Base-by-base conservation (phyloP, 1,140 invertebrate species). In the Cydia fagiglandana region DNA sequence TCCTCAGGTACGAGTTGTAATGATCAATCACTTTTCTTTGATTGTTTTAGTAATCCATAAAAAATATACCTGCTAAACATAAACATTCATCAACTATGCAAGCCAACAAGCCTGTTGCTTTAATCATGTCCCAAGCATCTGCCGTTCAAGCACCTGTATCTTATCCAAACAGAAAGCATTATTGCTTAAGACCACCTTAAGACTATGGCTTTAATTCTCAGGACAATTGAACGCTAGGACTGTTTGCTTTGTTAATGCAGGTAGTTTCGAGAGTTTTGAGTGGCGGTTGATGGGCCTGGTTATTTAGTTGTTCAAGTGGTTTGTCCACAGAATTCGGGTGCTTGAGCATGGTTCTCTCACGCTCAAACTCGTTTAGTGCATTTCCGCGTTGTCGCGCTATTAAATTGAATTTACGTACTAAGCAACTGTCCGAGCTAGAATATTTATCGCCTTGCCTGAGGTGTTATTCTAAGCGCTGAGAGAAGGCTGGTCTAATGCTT, bases 111-210 rank as follows among this genome's bases (percentile, higher is more conserved):
- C 56, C 7, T 24, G 20, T 24, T 61, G 56, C 56, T 61, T 30
- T 61, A 61, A 61, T 61, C 17, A 24, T 61, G 56, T 61, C 17
- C 24, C 17, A 17, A 61, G 10, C 56, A 61, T 24, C 56, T 24
- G 56, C 20, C 0, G 17, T 88, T 88, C 87, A 89, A 85, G 82
- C 90, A 91, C 90, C 90, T 91, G 90, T 84, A 86, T 75, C 76
- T 75, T 77, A 76, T 86, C 80, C 86, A 85, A 89, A 89, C 84
- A 82, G 81, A 82, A 84, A 83, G 64, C 45, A 73, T 61, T 64
- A 30, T 73, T 73, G 73, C 64, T 70, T 70, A 70, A 70, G 66
- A 41, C 15, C 10, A 68, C 7, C n/a, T 24, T 61, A 61, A 61
- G 56, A 61, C 56, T 61, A 24, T 61, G 56, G 17, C 56, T 70